Evolutionary conservation across 2,113 vertebrate genomes (phyloP).

Genomic region (Elephantulus edwardii): DNA sequence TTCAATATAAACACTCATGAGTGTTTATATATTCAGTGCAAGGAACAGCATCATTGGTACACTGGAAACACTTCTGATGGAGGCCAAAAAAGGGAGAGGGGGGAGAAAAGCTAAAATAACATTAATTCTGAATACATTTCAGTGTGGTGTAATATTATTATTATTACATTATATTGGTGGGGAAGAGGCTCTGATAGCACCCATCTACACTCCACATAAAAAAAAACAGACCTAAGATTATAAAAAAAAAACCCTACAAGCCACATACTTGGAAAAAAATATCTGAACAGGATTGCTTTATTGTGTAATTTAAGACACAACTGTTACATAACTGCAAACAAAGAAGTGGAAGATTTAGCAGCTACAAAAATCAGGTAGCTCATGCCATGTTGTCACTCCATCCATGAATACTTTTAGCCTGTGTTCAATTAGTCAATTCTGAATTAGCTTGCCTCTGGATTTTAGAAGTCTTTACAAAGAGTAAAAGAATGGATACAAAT

Average conservation of each 20-base stretch:
- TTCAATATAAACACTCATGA: slow-evolving; percentile 74
- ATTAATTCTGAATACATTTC: slow-evolving; percentile 77
- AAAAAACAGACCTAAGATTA: slow-evolving; percentile 69
- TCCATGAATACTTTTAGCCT: slow-evolving; percentile 83
- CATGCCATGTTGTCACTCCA: slow-evolving; percentile 80
- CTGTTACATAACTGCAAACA: slow-evolving; percentile 85
- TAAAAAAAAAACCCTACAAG: slow-evolving; percentile 76
- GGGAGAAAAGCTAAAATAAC: slow-evolving; percentile 74
- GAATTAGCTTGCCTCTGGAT: slow-evolving; percentile 69
- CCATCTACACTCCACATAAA: slow-evolving; percentile 78
- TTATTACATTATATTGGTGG: slow-evolving; percentile 73
- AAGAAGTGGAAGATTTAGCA: slow-evolving; percentile 81
- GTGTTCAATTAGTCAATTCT: slow-evolving; percentile 73
- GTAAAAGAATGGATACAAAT: slow-evolving; percentile 76
- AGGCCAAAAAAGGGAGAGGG: too few relatives aligned
- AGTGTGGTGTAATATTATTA: slow-evolving; percentile 80
- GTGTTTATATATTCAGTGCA: slow-evolving; percentile 86
- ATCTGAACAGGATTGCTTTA: slow-evolving; percentile 83
- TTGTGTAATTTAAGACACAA: slow-evolving; percentile 84
- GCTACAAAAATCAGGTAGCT: slow-evolving; percentile 81
- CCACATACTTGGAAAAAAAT: slow-evolving; percentile 75
- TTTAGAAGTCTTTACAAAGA: slow-evolving; percentile 67
- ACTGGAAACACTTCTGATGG: slow-evolving; percentile 80
- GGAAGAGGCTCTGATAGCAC: slow-evolving; percentile 78
- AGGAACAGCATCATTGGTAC: slow-evolving; percentile 78